Conservation (phyloP, 2,888 invertebrate species). For the Pristionchus japonicus region DNA sequence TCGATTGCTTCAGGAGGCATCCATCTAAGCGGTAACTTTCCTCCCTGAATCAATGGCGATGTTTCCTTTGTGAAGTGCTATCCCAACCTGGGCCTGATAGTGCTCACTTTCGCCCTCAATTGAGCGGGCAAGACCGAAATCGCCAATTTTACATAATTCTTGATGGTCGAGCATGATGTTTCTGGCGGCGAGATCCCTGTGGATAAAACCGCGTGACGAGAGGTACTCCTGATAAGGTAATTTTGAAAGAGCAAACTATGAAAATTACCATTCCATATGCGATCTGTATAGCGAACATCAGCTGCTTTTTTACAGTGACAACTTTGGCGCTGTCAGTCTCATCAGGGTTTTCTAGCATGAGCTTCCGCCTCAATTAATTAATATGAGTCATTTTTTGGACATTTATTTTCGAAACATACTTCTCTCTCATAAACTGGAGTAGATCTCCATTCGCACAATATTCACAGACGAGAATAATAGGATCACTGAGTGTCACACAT, state of each 20-base stretch:
- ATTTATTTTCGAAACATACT: not conserved
- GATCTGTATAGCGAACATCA: not conserved
- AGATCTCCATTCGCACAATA: conserved; percentile 23
- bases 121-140: not conserved
- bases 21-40: conserved; percentile 3
- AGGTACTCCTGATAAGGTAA: not conserved
- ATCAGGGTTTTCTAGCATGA: not conserved
- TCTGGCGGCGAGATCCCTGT: conserved; percentile 4
- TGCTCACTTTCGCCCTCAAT: not conserved
- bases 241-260: not conserved
- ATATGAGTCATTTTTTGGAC: no score
- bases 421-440: not conserved
- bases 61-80: not conserved
- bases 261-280: conserved; percentile 5
- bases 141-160: conserved; percentile 16
- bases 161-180: not conserved
- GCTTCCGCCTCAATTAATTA: not conserved
- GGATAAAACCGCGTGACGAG: not conserved
- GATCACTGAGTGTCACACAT: not conserved
- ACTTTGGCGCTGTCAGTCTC: not conserved
- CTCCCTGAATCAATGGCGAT: not conserved
- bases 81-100: not conserved
- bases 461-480: not conserved
- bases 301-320: not conserved
- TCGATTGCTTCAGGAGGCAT: conserved; percentile 33